Percentiles rank a stretch among this genome's conserved stretches.
Evolutionary conservation across 2,797 vertebrate genomes (phyloP).

Genomic region (Rhinichthys osculus): DNA sequence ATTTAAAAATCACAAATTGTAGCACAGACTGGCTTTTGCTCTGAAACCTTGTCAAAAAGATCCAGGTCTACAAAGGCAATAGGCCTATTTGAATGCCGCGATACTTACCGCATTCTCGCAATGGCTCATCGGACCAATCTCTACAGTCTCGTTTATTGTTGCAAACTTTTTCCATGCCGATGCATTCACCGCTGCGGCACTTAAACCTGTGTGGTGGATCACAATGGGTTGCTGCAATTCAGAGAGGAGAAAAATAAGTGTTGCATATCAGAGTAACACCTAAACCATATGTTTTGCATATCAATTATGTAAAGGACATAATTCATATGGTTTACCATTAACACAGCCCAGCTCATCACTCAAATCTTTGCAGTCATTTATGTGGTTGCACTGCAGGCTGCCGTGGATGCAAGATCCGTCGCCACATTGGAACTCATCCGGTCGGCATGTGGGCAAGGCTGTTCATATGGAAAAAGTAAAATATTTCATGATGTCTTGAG

Average conservation of each 20-base stretch:
- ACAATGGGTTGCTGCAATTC: slow-evolving; percentile 78
- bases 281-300: not conserved
- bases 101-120: slow-evolving; percentile 86
- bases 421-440: slow-evolving; percentile 85
- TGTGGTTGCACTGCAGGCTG: slow-evolving; percentile 84
- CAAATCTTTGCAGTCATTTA: slow-evolving; percentile 84
- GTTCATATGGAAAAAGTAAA: slow-evolving; percentile 19
- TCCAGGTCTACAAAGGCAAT: not conserved
- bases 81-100: not conserved
- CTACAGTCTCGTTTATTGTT: slow-evolving; percentile 81
- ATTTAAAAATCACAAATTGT: not conserved
- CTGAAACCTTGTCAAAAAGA: not conserved
- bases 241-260: not conserved
- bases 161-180: slow-evolving; percentile 85
- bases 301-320: not conserved
- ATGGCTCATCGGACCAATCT: slow-evolving; percentile 91
- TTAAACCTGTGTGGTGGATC: slow-evolving; percentile 79
- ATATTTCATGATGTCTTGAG: not conserved
- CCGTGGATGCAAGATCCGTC: slow-evolving; percentile 88
- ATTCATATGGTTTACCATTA: slow-evolving; percentile 74
- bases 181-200: slow-evolving; percentile 88
- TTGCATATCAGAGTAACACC: not conserved
- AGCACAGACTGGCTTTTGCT: not conserved
- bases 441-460: slow-evolving; percentile 82
- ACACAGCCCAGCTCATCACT: slow-evolving; percentile 87